Evolutionary conservation across 2,888 invertebrate species (phyloP).

Genomic region (Melinopterus prodromus): DNA sequence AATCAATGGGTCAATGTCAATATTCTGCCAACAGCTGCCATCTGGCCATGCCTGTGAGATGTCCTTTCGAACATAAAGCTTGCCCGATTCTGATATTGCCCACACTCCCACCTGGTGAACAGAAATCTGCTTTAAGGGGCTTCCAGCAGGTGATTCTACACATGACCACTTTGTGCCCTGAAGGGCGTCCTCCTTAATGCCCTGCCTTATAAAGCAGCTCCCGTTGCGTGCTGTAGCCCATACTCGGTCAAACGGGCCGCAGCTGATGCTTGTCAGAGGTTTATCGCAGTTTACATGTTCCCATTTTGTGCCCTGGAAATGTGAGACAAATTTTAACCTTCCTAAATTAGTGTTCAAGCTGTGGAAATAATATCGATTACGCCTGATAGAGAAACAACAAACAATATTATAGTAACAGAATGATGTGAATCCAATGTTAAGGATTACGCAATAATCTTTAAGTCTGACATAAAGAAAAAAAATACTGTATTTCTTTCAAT

Average conservation of each 20-base stretch:
- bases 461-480: too few relatives aligned
- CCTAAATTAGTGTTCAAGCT: too few relatives aligned
- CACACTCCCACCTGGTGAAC: slow-evolving; percentile 79
- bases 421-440: too few relatives aligned
- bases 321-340: too few relatives aligned
- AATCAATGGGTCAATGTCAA: slow-evolving; percentile 67
- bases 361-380: too few relatives aligned
- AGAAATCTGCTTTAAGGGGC: slow-evolving; percentile 77
- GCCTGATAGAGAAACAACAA: too few relatives aligned
- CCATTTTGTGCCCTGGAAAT: slow-evolving; percentile 74
- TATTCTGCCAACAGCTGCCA: slow-evolving; percentile 85
- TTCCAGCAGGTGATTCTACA: slow-evolving; percentile 74
- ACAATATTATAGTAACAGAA: too few relatives aligned
- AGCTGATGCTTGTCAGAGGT: slow-evolving; percentile 77
- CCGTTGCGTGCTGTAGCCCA: slow-evolving; percentile 92
- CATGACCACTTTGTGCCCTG: slow-evolving; percentile 77
- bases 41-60: slow-evolving; percentile 79
- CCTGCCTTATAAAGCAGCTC: slow-evolving; percentile 81
- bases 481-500: too few relatives aligned
- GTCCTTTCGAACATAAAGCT: slow-evolving; percentile 80
- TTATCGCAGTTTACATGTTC: slow-evolving; percentile 85
- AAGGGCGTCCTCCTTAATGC: slow-evolving; percentile 73
- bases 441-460: too few relatives aligned
- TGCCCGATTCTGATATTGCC: slow-evolving; percentile 79
- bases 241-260: slow-evolving; percentile 72